Conservation (phyloP, 2,888 invertebrate genomes). For the Minunthozetes semirufus region DNA sequence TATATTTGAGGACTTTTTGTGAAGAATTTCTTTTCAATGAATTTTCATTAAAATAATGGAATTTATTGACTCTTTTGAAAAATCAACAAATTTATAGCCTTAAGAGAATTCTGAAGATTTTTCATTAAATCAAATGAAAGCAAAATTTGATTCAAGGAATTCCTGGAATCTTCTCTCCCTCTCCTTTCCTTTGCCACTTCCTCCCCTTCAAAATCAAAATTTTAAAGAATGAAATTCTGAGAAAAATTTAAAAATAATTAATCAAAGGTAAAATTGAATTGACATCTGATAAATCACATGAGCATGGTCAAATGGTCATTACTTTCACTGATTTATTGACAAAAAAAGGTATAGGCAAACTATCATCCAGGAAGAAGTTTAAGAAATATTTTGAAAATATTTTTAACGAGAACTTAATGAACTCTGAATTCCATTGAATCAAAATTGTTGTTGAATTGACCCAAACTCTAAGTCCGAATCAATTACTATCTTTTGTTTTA, state of each 20-base stretch:
- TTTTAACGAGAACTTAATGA: slow-evolving; percentile 7
- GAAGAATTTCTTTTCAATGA: neutral
- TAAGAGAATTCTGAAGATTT: neutral
- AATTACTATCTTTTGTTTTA: too few species aligned
- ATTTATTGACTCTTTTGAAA: neutral
- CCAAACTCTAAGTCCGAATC: neutral
- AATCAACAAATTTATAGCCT: neutral
- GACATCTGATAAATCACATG: too few species aligned
- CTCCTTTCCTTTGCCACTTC: neutral
- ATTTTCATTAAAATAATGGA: neutral
- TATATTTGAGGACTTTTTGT: too few species aligned
- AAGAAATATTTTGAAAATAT: neutral
- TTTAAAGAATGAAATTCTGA: neutral
- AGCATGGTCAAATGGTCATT: too few species aligned
- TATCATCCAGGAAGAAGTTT: too few species aligned
- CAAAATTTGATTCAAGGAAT: neutral
- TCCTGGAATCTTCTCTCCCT: neutral
- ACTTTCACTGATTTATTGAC: too few species aligned
- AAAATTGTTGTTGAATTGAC: neutral
- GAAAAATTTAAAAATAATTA: too few species aligned
- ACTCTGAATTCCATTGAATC: neutral
- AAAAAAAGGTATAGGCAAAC: too few species aligned
- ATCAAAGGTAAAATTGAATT: too few species aligned
- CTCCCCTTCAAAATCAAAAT: neutral
- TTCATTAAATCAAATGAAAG: neutral